phyloP scores from a whole-genome alignment of 2,888 invertebrate genomes.

The Apamea crenata region DNA sequence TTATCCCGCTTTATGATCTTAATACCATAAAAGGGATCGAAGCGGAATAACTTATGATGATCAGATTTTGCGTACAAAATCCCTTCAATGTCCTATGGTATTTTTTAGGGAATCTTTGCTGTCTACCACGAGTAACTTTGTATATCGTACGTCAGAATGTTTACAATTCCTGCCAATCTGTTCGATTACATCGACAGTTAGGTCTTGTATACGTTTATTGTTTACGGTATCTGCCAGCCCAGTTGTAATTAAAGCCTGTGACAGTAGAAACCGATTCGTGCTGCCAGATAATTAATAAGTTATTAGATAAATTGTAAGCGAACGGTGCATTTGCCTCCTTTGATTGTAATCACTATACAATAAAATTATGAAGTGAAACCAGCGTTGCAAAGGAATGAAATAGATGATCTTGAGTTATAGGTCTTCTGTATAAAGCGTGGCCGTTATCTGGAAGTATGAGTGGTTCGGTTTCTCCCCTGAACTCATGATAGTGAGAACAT shows the following conservation, averaged over 20 bases:
- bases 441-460: slow-evolving; percentile 13
- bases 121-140: slow-evolving; percentile 21
- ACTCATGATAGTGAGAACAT: background rate
- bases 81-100: slow-evolving; percentile 37
- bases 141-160: slow-evolving; percentile 14
- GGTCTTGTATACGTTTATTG: slow-evolving; percentile 36
- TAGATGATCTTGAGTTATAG: slow-evolving; percentile 34
- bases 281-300: slow-evolving; percentile 44
- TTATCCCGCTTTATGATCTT: slow-evolving; percentile 68
- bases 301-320: slow-evolving; percentile 52
- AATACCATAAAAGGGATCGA: slow-evolving; percentile 67
- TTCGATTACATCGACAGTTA: slow-evolving; percentile 28
- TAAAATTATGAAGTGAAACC: slow-evolving; percentile 56
- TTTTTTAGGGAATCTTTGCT: slow-evolving; percentile 41
- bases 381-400: slow-evolving; percentile 13
- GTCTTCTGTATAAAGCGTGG: slow-evolving; percentile 4
- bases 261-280: slow-evolving; percentile 44
- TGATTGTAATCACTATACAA: slow-evolving; percentile 41
- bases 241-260: slow-evolving; percentile 38
- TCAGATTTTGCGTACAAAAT: slow-evolving; percentile 66
- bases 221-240: slow-evolving; percentile 32
- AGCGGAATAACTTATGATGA: slow-evolving; percentile 67
- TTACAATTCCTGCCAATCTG: slow-evolving; percentile 48
- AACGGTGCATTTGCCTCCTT: slow-evolving; percentile 38
- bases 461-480: slow-evolving; percentile 13